Evolutionary conservation across 2,888 invertebrate genomes (phyloP).

Genomic region (Caenorhabditis sp.): DNA sequence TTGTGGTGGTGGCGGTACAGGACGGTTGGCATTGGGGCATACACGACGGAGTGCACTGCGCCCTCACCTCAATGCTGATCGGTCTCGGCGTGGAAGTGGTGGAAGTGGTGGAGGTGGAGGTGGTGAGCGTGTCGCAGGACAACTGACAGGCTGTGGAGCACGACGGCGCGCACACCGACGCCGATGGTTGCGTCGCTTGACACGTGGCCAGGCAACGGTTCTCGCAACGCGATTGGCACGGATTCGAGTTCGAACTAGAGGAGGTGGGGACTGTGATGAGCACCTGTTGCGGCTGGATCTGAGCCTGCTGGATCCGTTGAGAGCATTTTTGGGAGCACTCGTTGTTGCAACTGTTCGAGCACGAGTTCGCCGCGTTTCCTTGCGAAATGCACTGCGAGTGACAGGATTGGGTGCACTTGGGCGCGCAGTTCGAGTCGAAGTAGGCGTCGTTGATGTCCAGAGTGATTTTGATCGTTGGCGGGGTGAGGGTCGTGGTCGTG

Average conservation of each 20-base stretch:
- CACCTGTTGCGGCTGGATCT: constrained; percentile 18
- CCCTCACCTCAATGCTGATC: constrained; percentile 41
- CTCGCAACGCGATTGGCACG: constrained; percentile 57
- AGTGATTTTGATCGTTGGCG: constrained; percentile 57
- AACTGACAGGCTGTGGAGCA: constrained; percentile 61
- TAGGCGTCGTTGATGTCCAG: constrained; percentile 65
- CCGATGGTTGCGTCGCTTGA: constrained; percentile 28
- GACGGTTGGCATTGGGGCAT: constrained; percentile 54
- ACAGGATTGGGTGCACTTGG: constrained; percentile 62
- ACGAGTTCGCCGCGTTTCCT: constrained; percentile 58
- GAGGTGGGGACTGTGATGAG: constrained; percentile 16
- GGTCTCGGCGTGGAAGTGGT: constrained; percentile 4
- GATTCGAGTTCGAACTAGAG: no score
- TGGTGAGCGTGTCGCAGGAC: constrained; percentile 42
- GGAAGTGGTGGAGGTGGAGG: constrained; percentile 7
- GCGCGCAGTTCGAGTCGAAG: constrained; percentile 61
- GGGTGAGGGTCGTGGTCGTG: constrained; percentile 13
- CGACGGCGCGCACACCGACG: constrained; percentile 52
- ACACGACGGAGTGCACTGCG: constrained; percentile 51
- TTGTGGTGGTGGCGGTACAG: constrained; percentile 42
- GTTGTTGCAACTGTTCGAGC: constrained; percentile 56
- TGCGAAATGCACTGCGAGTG: constrained; percentile 65
- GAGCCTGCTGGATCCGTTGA: constrained; percentile 26
- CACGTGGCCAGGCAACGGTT: constrained; percentile 47
- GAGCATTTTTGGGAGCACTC: constrained; percentile 58